These are phyloP conservation scores for Euthynnus affinis DNA, from an alignment of 2,797 vertebrate species.

Conservation along the genomic window DNA sequence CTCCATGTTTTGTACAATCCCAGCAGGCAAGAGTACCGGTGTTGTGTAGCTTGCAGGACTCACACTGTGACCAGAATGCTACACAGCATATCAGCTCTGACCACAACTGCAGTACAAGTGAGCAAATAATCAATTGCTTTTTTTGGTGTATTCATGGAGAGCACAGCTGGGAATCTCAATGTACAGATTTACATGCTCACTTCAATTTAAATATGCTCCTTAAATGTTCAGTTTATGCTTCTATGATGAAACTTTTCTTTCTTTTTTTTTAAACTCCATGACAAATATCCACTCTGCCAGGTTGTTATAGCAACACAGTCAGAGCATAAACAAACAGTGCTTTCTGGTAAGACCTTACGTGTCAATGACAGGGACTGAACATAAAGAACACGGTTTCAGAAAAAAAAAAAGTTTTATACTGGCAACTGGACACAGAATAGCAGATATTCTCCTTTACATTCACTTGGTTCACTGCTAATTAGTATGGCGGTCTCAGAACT, in stretches of 20 bases:
- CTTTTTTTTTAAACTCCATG: constrained; percentile 48
- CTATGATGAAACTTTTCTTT: constrained; percentile 42
- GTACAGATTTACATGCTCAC: constrained; percentile 21
- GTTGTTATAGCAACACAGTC: constrained; percentile 79
- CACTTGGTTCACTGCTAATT: constrained; percentile 72
- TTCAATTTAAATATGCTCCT: constrained; percentile 38
- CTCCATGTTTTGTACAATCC: constrained; percentile 57
- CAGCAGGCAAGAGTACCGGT: constrained; percentile 62
- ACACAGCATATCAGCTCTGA: constrained; percentile 56
- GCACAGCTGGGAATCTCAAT: constrained; percentile 64
- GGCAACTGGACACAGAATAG: constrained; percentile 37
- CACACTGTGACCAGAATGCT: constrained; percentile 79
- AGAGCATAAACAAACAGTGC: constrained; percentile 71
- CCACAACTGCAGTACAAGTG: constrained; percentile 37
- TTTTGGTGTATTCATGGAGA: constrained; percentile 58
- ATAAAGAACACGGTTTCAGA: constrained; percentile 56
- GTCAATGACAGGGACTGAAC: constrained; percentile 52
- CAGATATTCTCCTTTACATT: constrained; percentile 74
- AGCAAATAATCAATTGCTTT: constrained; percentile 50
- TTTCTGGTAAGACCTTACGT: constrained; percentile 50
- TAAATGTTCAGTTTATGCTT: constrained; percentile 10
- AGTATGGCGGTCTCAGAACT: constrained; percentile 73
- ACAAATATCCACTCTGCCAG: constrained; percentile 70
- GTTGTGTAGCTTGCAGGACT: constrained; percentile 62
- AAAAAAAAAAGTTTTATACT: constrained; percentile 48